Percentiles rank a stretch among this genome's conserved stretches.
phyloP scores from a whole-genome alignment of 1,140 invertebrate species.

The Diachasmimorpha longicaudata region DNA sequence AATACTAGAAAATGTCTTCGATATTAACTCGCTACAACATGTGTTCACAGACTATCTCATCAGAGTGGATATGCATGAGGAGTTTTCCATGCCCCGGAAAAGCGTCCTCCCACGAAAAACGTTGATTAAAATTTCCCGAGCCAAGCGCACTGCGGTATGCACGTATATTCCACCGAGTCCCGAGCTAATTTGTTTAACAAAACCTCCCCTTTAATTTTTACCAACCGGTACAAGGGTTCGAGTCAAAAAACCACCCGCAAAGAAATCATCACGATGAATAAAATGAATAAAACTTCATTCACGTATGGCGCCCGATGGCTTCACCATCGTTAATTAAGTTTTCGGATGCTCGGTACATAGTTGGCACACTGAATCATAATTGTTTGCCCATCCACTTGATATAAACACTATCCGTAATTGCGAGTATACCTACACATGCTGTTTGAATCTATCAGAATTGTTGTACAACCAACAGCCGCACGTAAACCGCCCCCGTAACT shows the following conservation, averaged over 20 bases:
- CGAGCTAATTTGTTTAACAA: not conserved
- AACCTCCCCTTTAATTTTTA: not conserved
- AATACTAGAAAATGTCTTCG: too few species aligned
- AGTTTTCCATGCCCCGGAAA: too few species aligned
- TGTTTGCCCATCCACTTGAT: constrained; percentile 30
- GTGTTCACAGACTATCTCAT: too few species aligned
- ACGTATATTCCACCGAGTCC: not conserved
- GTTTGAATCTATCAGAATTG: constrained; percentile 2
- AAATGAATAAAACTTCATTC: not conserved
- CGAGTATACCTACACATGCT: constrained; percentile 22
- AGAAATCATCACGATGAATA: not conserved
- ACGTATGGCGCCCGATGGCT: constrained; percentile 42
- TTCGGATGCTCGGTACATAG: constrained; percentile 44
- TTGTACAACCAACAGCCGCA: not conserved
- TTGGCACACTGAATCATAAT: constrained; percentile 46
- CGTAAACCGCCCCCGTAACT: not conserved
- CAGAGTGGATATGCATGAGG: too few species aligned
- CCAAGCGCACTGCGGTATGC: not conserved
- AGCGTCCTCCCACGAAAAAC: not conserved
- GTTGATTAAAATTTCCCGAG: not conserved
- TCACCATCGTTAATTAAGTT: constrained; percentile 58
- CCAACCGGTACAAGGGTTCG: not conserved
- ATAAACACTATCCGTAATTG: constrained; percentile 46
- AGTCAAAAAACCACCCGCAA: not conserved
- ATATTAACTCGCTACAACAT: too few species aligned